Base-by-base conservation (phyloP, 2,888 invertebrate species). In the Phragmatobia fuliginosa region DNA sequence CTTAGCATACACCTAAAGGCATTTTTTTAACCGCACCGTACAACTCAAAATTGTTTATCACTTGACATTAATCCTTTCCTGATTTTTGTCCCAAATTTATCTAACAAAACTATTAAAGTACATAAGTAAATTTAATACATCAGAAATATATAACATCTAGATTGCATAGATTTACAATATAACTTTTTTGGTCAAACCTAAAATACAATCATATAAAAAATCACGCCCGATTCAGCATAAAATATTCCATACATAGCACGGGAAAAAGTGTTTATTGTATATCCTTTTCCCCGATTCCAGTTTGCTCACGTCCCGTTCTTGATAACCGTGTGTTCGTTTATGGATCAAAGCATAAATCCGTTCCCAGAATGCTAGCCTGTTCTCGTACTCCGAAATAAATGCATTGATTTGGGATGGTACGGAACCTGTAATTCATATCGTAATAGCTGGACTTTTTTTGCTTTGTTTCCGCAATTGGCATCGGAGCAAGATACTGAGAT, bases 311-410 rank as follows among this genome's bases (percentile, higher is more conserved):
- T 83, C 68, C 75, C 63, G 74, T 76, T 80, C 74, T 78, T 70
- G 71, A 38, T 61, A 70, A 73, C 87, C 71, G 88, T 91, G 78
- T 87, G 85, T 87, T 82, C 74, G 77, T 78, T 84, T 87, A 87
- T 87, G 85, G 88, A 88, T 89, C 85, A 86, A 81, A 85, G 85
- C 88, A 91, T 92, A 92, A 92, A 92, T 92, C 90, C 91, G 90
- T 87, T 90, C 87, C 85, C 85, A 86, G 90, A 90, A 89, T 86
- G 88, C 86, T 87, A 90, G 88, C 77, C 64, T 58, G 78, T 74
- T 71, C 72, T 70, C 75, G 70, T 87, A 86, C 85, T 84, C 86
- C 86, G 83, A 86, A 88, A 88, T 86, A 88, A 87, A 88, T 82
- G 89, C 87, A 88, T 89, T 88, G 85, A 90, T 91, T 91, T 91